These are phyloP conservation scores for Phaetusa simplex DNA, from an alignment of 2,113 vertebrate species.

Conservation along the genomic window DNA sequence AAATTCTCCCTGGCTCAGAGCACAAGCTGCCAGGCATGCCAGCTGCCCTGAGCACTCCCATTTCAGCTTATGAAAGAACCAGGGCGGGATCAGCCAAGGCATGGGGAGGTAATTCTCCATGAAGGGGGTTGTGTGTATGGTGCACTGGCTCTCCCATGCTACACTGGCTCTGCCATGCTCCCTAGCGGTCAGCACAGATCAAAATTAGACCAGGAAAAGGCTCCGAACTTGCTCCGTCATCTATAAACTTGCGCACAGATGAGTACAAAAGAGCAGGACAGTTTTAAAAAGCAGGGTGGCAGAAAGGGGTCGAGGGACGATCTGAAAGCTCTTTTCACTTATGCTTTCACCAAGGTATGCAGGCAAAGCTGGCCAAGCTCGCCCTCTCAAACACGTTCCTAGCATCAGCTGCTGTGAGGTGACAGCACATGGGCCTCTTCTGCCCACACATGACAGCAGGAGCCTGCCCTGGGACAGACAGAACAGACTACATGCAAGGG, in stretches of 20 bases:
- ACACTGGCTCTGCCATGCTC: conserved; percentile 56
- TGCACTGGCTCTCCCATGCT: not conserved
- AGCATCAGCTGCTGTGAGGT: not conserved
- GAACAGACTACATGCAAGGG: not conserved
- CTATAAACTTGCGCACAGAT: not conserved
- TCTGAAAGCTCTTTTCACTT: not conserved
- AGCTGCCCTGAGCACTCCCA: conserved; percentile 26
- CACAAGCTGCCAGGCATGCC: conserved; percentile 32
- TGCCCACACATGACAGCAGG: not conserved
- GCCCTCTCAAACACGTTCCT: not conserved
- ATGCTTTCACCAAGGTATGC: not conserved
- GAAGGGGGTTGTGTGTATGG: not conserved
- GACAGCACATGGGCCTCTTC: not conserved
- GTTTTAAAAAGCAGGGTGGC: not conserved
- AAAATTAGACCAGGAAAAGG: not conserved
- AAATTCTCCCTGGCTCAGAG: conserved; percentile 17
- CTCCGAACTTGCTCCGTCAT: not conserved
- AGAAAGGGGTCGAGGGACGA: not conserved
- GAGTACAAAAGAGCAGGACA: not conserved
- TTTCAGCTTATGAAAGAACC: conserved; percentile 14
- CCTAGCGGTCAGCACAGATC: conserved; percentile 54
- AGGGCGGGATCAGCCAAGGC: not conserved
- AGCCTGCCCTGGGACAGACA: not conserved
- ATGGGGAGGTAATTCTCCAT: not conserved
- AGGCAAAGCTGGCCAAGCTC: not conserved